Percentiles rank a stretch among this genome's conserved stretches.
These are phyloP conservation scores for Nephila pilipes DNA, from an alignment of 1,140 invertebrate genomes.

Conservation along the genomic window DNA sequence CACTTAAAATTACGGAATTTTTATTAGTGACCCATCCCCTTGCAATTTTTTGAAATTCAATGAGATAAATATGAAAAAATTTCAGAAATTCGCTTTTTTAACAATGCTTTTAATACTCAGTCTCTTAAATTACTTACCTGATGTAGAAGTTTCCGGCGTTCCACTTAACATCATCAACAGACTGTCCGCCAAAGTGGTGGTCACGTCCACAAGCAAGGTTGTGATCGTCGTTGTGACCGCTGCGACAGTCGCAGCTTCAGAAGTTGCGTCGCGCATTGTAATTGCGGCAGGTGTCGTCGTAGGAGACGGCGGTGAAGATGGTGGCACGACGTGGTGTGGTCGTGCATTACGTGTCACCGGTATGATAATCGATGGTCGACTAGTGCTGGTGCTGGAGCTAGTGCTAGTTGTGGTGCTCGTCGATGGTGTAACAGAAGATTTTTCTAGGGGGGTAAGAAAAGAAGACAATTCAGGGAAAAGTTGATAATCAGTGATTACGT, in stretches of 20 bases:
- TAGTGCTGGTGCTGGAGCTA: slow-evolving; percentile 69
- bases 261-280: slow-evolving; percentile 44
- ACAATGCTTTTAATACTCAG: too few relatives aligned
- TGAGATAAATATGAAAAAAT: too few relatives aligned
- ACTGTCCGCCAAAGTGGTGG: slow-evolving; percentile 62
- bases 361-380: slow-evolving; percentile 67
- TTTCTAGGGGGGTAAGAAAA: slow-evolving; percentile 46
- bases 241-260: background rate
- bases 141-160: slow-evolving; percentile 64
- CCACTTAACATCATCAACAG: slow-evolving; percentile 54
- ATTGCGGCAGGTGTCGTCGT: background rate
- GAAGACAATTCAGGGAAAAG: too few relatives aligned
- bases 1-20: too few relatives aligned
- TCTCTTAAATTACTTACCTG: slow-evolving; percentile 24
- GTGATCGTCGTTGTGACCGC: background rate
- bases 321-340: slow-evolving; percentile 32
- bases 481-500: too few relatives aligned
- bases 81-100: too few relatives aligned
- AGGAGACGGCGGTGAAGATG: slow-evolving; percentile 22
- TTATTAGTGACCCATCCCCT: too few relatives aligned
- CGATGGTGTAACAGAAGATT: slow-evolving; percentile 55
- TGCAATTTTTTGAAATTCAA: too few relatives aligned
- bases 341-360: slow-evolving; percentile 69
- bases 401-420: slow-evolving; percentile 68
- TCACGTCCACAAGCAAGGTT: background rate